Base-by-base conservation (phyloP, 2,888 invertebrate genomes). In the Tanypteryx hageni region DNA sequence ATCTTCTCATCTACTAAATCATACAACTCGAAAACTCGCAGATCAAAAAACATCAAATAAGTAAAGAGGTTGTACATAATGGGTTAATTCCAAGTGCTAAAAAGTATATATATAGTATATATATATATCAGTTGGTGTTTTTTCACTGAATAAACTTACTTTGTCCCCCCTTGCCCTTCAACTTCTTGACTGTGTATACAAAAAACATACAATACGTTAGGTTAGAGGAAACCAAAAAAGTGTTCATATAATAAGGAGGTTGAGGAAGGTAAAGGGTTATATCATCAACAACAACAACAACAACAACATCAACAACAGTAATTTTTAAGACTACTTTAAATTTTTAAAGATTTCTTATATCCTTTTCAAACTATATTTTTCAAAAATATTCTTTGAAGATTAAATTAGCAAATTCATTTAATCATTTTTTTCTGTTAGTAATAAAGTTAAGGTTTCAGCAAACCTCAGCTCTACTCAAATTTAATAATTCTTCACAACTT, bases 151-250 rank as follows among this genome's bases (percentile, higher is more conserved):
- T 64, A 82, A 81, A 92, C 92, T 92, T 92, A 92, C 92, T 92
- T 92, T 81, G 81, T 81, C 92, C 92, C 89, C 89, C 89, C 92
- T 92, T 82, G 82, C 92, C 92, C 92, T 84, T 92, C 84, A 92
- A 92, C 92, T 92, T 92, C 92, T 92, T 92, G 92, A 92, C 92
- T 92, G 92, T 92, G 89, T 89, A 92, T 92, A 92, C 92, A 92
- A 92, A 92, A 84, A 92, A 92, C 82, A 92, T 92, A 92, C 92
- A 82, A 92, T 84, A 92, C 83, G 92, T 92, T 92, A 92, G 92
- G 92, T 89, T 89, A 89, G 89, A 89, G 89, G 89, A 89, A 89
- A 89, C 89, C 59, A 89, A 89, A 86, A 44, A 89, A 89, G 89
- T 89, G 89, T 89, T 89, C 89, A 89, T 64, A 89, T 18, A 68